phyloP scores from a whole-genome alignment of 1,140 invertebrate genomes.

The Galleria mellonella region DNA sequence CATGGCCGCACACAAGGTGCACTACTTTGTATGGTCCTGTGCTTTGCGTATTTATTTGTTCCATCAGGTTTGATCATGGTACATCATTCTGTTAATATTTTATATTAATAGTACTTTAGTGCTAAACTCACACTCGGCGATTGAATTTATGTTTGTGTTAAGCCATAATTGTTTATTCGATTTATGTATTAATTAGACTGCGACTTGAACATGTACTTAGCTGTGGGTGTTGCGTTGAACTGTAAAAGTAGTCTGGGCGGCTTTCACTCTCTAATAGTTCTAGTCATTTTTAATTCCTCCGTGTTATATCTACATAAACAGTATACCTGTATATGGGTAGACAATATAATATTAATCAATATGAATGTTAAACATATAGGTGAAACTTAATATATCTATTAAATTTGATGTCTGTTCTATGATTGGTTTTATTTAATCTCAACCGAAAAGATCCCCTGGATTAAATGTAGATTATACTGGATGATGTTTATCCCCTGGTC shows the following conservation, averaged over 20 bases:
- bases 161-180: background rate
- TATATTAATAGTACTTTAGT: too few species aligned
- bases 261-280: constrained; percentile 59
- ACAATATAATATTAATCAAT: constrained; percentile 68
- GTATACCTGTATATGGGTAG: constrained; percentile 64
- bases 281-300: constrained; percentile 68
- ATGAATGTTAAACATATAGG: constrained; percentile 64
- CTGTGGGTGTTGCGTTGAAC: constrained; percentile 7
- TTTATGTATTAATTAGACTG: background rate
- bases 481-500: background rate
- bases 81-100: too few species aligned
- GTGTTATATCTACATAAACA: constrained; percentile 50
- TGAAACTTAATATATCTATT: constrained; percentile 65
- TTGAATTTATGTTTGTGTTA: too few species aligned
- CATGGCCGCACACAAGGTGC: too few species aligned
- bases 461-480: background rate
- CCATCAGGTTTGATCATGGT: too few species aligned
- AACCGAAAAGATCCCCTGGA: background rate
- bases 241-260: constrained; percentile 34
- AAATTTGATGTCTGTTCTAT: constrained; percentile 72
- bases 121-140: too few species aligned
- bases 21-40: too few species aligned
- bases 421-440: constrained; percentile 43
- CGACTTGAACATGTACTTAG: background rate
- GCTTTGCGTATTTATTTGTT: too few species aligned